Percentiles rank a stretch among this genome's conserved stretches.
phyloP scores from a whole-genome alignment of 2,113 vertebrate species.

The Ptilorrhoa leucosticta region DNA sequence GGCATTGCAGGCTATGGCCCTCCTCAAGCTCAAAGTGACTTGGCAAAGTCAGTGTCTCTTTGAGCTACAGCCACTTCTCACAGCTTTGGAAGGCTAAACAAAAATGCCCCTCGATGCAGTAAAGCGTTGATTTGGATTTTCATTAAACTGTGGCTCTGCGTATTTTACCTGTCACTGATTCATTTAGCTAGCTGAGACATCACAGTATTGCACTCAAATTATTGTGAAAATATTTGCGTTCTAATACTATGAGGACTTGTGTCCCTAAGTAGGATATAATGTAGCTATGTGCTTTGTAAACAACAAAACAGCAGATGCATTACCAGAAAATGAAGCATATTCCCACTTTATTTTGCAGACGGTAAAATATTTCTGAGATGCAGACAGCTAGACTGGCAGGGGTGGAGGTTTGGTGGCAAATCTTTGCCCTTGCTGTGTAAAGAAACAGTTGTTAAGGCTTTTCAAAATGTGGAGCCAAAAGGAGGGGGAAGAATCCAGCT shows the following conservation, averaged over 20 bases:
- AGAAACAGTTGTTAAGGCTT: conserved; percentile 1
- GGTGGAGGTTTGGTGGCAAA: not conserved
- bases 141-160: conserved; percentile 64
- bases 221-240: conserved; percentile 66
- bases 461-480: conserved; percentile 21
- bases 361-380: conserved; percentile 54
- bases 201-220: conserved; percentile 70
- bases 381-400: conserved; percentile 14
- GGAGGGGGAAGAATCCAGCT: conserved; percentile 50
- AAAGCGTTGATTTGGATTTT: conserved; percentile 44
- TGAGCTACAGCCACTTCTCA: not conserved
- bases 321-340: conserved; percentile 49
- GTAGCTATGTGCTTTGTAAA: conserved; percentile 67
- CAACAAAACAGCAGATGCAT: conserved; percentile 48
- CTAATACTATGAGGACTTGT: conserved; percentile 62
- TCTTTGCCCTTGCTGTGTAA: not conserved
- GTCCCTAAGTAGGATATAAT: conserved; percentile 62
- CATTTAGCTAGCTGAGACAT: conserved; percentile 73
- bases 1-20: not conserved
- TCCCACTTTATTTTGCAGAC: conserved; percentile 53
- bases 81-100: not conserved
- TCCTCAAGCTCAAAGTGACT: not conserved
- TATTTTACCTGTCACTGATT: conserved; percentile 74
- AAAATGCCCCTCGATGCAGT: not conserved
- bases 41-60: not conserved